Conservation (phyloP, 2,113 vertebrate species). For the Actenoides hombroni region DNA sequence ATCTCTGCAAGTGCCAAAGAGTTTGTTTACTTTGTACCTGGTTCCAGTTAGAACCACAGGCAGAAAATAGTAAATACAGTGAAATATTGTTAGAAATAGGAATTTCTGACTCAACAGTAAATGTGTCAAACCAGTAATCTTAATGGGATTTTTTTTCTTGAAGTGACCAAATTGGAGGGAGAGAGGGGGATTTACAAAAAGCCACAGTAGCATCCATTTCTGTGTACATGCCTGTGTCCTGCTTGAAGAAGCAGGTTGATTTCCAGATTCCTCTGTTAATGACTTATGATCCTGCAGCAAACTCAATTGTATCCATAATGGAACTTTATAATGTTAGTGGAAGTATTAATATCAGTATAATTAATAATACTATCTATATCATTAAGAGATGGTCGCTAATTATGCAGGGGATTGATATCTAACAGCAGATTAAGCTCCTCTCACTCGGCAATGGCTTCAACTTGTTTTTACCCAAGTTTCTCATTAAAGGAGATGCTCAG, state of each 20-base stretch:
- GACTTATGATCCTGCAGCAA: conserved; percentile 11
- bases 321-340: neutral
- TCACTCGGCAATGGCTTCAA: neutral
- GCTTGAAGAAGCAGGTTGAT: neutral
- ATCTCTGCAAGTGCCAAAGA: neutral
- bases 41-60: neutral
- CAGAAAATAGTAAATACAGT: neutral
- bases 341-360: conserved; percentile 19
- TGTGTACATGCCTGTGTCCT: neutral
- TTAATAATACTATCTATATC: conserved; percentile 30
- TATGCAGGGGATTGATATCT: neutral
- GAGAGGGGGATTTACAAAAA: neutral
- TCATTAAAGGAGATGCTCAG: neutral
- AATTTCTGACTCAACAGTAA: neutral
- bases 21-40: neutral
- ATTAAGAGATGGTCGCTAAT: neutral
- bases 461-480: neutral
- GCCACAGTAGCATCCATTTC: accelerated
- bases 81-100: neutral
- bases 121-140: neutral
- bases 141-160: neutral
- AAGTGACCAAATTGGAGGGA: neutral
- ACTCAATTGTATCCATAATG: conserved; percentile 5
- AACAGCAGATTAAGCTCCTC: neutral
- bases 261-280: neutral